phyloP scores from a whole-genome alignment of 2,113 vertebrate genomes.

The Macaca nemestrina region DNA sequence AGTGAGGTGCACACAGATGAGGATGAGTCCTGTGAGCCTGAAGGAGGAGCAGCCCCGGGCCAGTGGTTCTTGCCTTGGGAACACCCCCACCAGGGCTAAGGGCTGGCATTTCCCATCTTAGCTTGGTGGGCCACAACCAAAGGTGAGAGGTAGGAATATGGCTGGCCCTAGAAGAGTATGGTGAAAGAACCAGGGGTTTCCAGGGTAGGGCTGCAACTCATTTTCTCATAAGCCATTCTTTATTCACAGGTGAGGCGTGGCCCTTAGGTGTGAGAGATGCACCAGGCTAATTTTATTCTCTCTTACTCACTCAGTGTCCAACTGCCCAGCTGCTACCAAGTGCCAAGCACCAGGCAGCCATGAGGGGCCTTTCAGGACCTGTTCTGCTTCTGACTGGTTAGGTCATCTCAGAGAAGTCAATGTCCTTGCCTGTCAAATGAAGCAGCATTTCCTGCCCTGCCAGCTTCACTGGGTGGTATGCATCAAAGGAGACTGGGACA shows the following conservation, averaged over 20 bases:
- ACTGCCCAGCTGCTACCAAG: neutral
- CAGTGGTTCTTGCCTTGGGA: neutral
- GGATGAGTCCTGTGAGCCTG: neutral
- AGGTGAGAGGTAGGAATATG: neutral
- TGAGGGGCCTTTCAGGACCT: neutral
- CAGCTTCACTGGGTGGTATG: neutral
- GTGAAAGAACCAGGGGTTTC: neutral
- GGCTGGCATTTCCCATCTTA: neutral
- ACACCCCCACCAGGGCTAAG: neutral
- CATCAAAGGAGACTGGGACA: neutral
- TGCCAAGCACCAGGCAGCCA: neutral
- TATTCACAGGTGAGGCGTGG: neutral
- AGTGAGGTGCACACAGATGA: neutral
- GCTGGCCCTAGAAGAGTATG: neutral
- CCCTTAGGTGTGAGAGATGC: neutral
- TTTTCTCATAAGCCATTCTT: neutral
- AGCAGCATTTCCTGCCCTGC: neutral
- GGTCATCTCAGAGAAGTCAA: neutral
- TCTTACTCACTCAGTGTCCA: neutral
- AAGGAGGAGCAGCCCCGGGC: neutral
- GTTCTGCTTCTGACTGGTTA: neutral
- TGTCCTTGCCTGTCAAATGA: neutral
- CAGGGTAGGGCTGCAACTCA: neutral
- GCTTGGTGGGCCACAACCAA: neutral
- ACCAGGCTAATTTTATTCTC: too few relatives aligned